phyloP scores from a whole-genome alignment of 2,797 vertebrate species.

The Melanotaenia parkinsoni region DNA sequence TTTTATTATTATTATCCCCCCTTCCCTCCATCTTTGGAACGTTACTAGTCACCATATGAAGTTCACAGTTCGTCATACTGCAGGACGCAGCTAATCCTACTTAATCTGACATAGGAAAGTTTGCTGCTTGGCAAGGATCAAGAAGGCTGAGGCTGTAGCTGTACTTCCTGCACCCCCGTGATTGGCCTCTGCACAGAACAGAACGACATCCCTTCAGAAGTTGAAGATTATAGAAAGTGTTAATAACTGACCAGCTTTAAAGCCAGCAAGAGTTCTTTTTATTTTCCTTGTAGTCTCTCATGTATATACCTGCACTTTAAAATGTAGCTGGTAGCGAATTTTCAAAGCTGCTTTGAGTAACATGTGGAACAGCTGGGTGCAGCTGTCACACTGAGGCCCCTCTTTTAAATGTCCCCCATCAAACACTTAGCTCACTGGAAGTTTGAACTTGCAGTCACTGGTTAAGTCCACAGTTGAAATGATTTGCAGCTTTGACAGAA shows the following conservation, averaged over 20 bases:
- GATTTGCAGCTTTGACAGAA: constrained; percentile 51
- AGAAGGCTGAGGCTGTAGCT: constrained; percentile 61
- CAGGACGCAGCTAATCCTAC: constrained; percentile 76
- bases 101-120: constrained; percentile 82
- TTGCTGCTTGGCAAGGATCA: constrained; percentile 75
- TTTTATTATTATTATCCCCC: constrained; percentile 19
- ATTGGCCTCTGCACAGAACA: constrained; percentile 67
- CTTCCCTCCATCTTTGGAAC: constrained; percentile 61
- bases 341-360: constrained; percentile 69
- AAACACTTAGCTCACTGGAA: constrained; percentile 34
- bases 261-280: not conserved
- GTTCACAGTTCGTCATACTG: constrained; percentile 75
- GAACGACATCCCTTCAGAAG: constrained; percentile 81
- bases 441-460: constrained; percentile 44
- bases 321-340: constrained; percentile 60
- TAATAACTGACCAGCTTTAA: constrained; percentile 85
- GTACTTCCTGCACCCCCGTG: constrained; percentile 61
- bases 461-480: constrained; percentile 56
- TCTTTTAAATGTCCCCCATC: constrained; percentile 40
- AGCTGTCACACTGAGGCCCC: constrained; percentile 66
- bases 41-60: constrained; percentile 72
- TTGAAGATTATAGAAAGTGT: constrained; percentile 76
- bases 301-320: not conserved
- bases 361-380: constrained; percentile 85
- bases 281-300: not conserved